A percentile compares a stretch with the other conserved stretches of the same genome.
Evolutionary conservation across 2,113 vertebrate species (phyloP).

Genomic region (Centropus unirufus): DNA sequence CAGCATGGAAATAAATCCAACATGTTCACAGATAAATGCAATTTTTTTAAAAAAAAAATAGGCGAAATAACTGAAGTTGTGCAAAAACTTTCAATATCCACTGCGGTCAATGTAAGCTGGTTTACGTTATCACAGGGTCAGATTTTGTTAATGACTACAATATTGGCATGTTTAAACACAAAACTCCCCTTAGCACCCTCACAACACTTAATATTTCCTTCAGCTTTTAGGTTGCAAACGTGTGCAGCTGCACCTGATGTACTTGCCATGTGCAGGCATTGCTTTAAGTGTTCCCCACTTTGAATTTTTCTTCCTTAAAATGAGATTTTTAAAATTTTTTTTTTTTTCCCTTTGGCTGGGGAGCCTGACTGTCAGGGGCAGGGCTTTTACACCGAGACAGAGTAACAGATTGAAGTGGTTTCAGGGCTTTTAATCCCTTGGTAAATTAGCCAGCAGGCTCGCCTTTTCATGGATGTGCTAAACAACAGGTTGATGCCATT

Average conservation of each 20-base stretch:
- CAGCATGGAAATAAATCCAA: rapidly evolving
- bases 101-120: rapidly evolving
- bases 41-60: too few relatives aligned
- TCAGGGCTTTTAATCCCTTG: conserved; percentile 88
- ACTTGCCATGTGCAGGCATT: conserved; percentile 10
- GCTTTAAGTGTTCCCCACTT: conserved; percentile 59
- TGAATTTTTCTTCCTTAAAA: conserved; percentile 77
- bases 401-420: conserved; percentile 85
- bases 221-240: background rate
- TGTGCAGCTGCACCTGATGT: background rate
- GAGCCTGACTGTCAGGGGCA: conserved; percentile 58
- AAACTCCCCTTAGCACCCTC: background rate
- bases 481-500: conserved; percentile 80
- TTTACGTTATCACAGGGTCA: background rate
- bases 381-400: conserved; percentile 72
- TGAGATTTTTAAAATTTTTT: background rate
- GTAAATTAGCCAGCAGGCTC: conserved; percentile 88
- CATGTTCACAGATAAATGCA: background rate
- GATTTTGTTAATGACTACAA: background rate
- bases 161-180: background rate
- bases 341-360: conserved; percentile 30
- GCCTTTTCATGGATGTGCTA: conserved; percentile 77
- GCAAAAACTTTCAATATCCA: rapidly evolving
- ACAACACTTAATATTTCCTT: rapidly evolving
- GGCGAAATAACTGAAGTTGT: rapidly evolving